Evolutionary conservation across 2,888 invertebrate species (phyloP), one percentile per base, ranked within the genome.

Genomic region (Sialis lutaria): DNA sequence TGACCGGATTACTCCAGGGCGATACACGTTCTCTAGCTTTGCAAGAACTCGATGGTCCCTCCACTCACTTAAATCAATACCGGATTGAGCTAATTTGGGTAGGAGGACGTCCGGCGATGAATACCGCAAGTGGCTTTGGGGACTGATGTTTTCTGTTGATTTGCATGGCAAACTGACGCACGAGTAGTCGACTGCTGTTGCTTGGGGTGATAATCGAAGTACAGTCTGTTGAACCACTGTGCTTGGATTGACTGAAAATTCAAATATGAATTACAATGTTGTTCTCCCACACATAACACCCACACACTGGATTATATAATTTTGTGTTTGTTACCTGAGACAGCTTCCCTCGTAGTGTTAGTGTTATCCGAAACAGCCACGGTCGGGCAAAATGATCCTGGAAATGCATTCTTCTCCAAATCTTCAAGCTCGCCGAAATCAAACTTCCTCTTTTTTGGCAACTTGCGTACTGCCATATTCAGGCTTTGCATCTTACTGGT

Each of bases 381-480:
- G 22, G 22, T 22, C 22, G 22, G 22, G 22, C 22, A 22, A 22
- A 22, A 22, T 22, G 22, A 22, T 32, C 9, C 40, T 8, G 37
- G 8, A 37, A 4, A 37, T 42, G 44, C 44, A 42, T 57, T 68
- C 50, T 70, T 68, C 56, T 74, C 74, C 55, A 74, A 72, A 57
- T 82, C 82, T 63, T 86, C 86, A 48, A 84, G 67, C 57, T 84
- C 82, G 41, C 83, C 78, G 41, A 80, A 81, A 64, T 83, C 81
- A 60, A 82, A 87, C 67, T 90, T 90, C 52, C 95, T 76, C 68
- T 95, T 95, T 68, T 95, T 95, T 49, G 95, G 95, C 61, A 93
- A 77, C 64, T 87, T 88, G 52, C 83, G 72, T 52, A 79, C 75
- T 51, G 78, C 73, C 62, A 62, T 62, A 56, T 64, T 64, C 61